Base-by-base conservation (phyloP, 2,797 vertebrate species). In the Chiroxiphia lanceolata region DNA sequence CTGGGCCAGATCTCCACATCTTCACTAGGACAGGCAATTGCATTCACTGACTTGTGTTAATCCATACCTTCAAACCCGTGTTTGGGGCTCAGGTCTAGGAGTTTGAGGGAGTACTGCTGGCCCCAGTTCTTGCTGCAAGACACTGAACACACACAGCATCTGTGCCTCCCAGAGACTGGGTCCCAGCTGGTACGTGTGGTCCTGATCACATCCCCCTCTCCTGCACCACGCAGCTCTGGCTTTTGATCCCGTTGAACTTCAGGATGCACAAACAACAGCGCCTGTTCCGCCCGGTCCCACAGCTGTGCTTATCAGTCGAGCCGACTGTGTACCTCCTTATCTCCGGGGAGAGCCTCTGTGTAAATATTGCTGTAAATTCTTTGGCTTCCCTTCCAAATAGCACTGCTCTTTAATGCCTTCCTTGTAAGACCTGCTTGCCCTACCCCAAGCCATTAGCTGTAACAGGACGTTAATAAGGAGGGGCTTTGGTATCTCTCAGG, bases 391-490 rank as follows among this genome's bases (percentile, higher is more conserved):
- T 96, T 97, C 96, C 95, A 96, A 95, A 95, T 88, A 95, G 78
- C 8, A 3, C 95, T 95, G 90, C 65, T 97, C 95, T 97, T 96
- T 96, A 97, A 97, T 96, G 97, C 91, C 95, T 97, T 97, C 95
- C 96, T 97, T 97, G 94, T 95, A 97, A 97, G 97, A 96, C 97
- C 98, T 94, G 96, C 94, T 96, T 97, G 97, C 96, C 97, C 97
- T 97, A 96, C 95, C 97, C 96, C 84, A 83, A 97, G 97, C 97
- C 97, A 98, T 98, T 98, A 98, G 97, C 95, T 95, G 95, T 91
- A 97, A 97, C 97, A 97, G 98, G 93, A 97, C 97, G 75, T 98
- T 97, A 98, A 98, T 98, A 98, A 97, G 98, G 94, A 98, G 95
- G 90, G 97, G 96, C 93, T 96, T 97, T 96, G 96, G 93, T 97